Conservation (phyloP, 2,888 invertebrate genomes). For the Fabriciana adippe region DNA sequence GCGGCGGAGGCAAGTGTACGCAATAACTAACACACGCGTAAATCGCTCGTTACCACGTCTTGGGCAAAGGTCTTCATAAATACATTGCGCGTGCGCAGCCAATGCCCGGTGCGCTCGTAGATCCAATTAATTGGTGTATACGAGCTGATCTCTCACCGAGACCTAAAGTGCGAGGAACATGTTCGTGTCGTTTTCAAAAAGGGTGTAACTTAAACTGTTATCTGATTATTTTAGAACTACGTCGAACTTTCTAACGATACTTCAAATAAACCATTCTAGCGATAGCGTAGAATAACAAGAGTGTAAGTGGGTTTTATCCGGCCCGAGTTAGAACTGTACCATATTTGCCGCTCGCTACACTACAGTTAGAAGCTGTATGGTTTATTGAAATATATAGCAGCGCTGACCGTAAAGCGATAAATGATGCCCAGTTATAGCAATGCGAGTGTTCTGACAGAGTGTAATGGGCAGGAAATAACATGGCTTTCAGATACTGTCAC, state of each 20-base stretch:
- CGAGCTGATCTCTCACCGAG: too few relatives aligned
- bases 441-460: constrained; percentile 6
- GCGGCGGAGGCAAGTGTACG: background rate
- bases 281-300: background rate
- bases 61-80: constrained; percentile 11
- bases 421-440: constrained; percentile 14
- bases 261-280: background rate
- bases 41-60: background rate
- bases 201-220: constrained; percentile 3
- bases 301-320: constrained; percentile 2
- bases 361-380: constrained; percentile 7
- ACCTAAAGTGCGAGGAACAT: background rate
- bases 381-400: constrained; percentile 13
- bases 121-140: constrained; percentile 4
- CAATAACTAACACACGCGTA: constrained; percentile 1
- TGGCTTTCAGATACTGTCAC: constrained; percentile 1
- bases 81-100: background rate
- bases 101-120: background rate
- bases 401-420: constrained; percentile 14
- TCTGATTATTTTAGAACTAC: constrained; percentile 9
- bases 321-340: constrained; percentile 4
- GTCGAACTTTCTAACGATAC: background rate
- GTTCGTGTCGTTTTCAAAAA: background rate
- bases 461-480: background rate
- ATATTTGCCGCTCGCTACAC: background rate